A percentile compares a stretch with the other conserved stretches of the same genome.
Evolutionary conservation across 2,888 invertebrate species (phyloP).

Genomic region (Hylaea fasciaria): DNA sequence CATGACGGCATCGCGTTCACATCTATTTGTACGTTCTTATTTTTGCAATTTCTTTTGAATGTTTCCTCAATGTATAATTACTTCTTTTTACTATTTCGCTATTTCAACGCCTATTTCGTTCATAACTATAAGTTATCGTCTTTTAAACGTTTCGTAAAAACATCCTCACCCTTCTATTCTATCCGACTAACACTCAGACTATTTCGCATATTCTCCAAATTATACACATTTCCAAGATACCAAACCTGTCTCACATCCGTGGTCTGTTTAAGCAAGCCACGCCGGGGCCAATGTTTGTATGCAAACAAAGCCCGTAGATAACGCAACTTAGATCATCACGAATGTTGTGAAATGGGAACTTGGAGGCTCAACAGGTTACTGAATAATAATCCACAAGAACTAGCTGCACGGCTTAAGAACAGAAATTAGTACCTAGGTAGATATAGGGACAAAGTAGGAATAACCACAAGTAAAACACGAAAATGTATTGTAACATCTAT

Average conservation of each 20-base stretch:
- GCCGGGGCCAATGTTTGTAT: slow-evolving; percentile 59
- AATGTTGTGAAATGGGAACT: slow-evolving; percentile 36
- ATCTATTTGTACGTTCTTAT: too few relatives aligned
- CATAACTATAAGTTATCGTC: not conserved
- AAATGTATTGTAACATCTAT: too few relatives aligned
- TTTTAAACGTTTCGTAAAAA: not conserved
- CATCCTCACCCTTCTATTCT: not conserved
- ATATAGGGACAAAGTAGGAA: too few relatives aligned
- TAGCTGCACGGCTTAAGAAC: not conserved
- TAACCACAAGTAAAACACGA: not conserved
- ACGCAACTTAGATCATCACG: slow-evolving; percentile 41
- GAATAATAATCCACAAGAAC: not conserved
- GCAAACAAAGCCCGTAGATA: slow-evolving; percentile 62
- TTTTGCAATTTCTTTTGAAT: too few relatives aligned
- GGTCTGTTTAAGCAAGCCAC: slow-evolving; percentile 71
- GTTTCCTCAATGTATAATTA: too few relatives aligned
- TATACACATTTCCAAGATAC: slow-evolving; percentile 27
- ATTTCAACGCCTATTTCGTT: too few relatives aligned
- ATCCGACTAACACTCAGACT: not conserved
- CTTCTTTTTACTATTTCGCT: too few relatives aligned
- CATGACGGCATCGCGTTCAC: too few relatives aligned
- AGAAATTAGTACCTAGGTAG: not conserved
- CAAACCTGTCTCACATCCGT: slow-evolving; percentile 69
- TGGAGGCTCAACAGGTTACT: slow-evolving; percentile 10
- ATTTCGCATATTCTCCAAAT: slow-evolving; percentile 34